Evolutionary conservation across 2,113 vertebrate genomes (phyloP).

Genomic region (Taurulus bubalis): DNA sequence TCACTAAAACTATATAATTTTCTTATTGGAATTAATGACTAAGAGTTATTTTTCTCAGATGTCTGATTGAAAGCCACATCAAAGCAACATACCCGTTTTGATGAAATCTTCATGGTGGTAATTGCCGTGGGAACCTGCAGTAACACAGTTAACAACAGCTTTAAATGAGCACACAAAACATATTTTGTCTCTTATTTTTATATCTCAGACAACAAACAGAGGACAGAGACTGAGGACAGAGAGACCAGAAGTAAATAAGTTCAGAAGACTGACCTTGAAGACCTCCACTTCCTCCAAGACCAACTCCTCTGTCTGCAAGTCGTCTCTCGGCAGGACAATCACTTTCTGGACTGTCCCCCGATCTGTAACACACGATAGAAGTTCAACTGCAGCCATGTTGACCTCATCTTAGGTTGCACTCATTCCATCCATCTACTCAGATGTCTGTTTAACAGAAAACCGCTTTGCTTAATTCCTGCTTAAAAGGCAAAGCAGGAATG

Average conservation of each 20-base stretch:
- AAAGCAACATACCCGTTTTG: constrained; percentile 89
- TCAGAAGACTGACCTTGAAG: constrained; percentile 87
- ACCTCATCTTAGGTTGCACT: not conserved
- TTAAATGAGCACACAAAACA: not conserved
- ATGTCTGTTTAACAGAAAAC: not conserved
- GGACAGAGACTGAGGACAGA: not conserved
- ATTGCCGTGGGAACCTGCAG: constrained; percentile 91
- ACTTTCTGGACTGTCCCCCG: constrained; percentile 97
- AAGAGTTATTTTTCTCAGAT: not conserved
- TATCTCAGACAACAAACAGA: not conserved
- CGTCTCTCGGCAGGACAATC: constrained; percentile 95
- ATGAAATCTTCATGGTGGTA: constrained; percentile 98
- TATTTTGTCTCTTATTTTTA: not conserved
- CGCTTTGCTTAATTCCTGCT: not conserved
- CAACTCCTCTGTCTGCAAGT: constrained; percentile 95
- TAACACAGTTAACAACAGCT: constrained; percentile 1
- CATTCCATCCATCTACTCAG: not conserved
- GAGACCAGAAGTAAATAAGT: not conserved
- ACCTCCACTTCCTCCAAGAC: constrained; percentile 98
- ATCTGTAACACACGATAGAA: constrained; percentile 81
- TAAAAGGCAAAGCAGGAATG: not conserved
- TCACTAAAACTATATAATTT: not conserved
- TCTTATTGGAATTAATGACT: not conserved
- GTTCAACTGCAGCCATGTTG: not conserved
- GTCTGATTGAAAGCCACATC: not conserved